Evolutionary conservation across 2,113 vertebrate genomes (phyloP).

Genomic region (Ochotona princeps): DNA sequence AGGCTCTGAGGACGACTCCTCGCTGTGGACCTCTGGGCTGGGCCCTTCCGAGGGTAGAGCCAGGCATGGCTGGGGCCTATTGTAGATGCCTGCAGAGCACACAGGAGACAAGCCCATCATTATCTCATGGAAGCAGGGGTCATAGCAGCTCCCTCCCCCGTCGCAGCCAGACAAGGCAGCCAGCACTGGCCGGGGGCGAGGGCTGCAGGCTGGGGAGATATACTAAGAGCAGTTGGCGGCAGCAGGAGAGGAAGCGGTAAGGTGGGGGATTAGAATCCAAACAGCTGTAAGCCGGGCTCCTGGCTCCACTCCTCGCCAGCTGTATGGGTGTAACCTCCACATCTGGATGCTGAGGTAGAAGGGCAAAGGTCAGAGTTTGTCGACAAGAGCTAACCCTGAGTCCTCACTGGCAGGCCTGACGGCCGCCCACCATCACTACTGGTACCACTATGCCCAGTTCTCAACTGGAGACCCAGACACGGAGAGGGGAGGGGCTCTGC

Average conservation of each 20-base stretch:
- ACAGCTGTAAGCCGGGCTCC: accelerated
- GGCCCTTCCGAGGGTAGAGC: conserved; percentile 70
- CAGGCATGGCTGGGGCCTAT: conserved; percentile 69
- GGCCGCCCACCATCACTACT: not conserved
- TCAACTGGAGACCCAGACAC: not conserved
- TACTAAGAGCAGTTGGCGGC: no score
- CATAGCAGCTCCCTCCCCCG: no score
- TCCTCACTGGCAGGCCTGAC: not conserved
- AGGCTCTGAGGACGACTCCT: no score
- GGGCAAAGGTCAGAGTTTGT: accelerated
- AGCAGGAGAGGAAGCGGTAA: no score
- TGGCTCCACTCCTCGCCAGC: accelerated
- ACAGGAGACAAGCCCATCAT: not conserved
- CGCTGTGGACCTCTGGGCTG: accelerated
- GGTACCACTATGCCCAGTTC: accelerated
- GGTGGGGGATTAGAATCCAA: accelerated
- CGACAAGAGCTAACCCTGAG: accelerated
- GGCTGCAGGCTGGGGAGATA: no score
- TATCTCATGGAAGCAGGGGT: not conserved
- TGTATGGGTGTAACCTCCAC: not conserved
- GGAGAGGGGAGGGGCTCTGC: not conserved
- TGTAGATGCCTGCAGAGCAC: conserved; percentile 87
- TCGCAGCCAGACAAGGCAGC: not conserved
- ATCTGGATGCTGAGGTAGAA: accelerated
- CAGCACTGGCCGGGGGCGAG: no score